phyloP scores from a whole-genome alignment of 2,797 vertebrate species.

The Odontamblyopus rebecca region DNA sequence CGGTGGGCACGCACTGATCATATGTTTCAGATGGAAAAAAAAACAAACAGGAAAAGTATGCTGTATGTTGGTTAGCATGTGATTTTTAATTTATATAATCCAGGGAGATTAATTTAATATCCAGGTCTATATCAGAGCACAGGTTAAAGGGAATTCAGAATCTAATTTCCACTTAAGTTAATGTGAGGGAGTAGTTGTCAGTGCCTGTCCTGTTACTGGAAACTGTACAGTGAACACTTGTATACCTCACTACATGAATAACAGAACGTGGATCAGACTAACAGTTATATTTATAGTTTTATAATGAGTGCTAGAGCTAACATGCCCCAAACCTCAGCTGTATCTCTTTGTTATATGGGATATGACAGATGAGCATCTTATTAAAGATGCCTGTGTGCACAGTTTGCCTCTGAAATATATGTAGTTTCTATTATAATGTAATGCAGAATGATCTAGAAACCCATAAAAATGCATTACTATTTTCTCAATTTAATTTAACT shows the following conservation, averaged over 20 bases:
- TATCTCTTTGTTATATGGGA: background rate
- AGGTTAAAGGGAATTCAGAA: background rate
- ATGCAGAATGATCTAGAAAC: background rate
- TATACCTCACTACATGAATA: background rate
- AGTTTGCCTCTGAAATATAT: background rate
- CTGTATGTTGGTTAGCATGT: background rate
- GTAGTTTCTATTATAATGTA: slow-evolving; percentile 7
- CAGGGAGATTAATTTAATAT: background rate
- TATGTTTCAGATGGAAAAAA: slow-evolving; percentile 34
- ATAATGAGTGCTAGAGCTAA: background rate
- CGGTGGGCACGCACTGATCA: slow-evolving; percentile 15
- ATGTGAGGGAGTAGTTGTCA: background rate
- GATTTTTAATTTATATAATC: background rate
- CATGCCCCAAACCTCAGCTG: background rate
- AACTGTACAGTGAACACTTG: background rate
- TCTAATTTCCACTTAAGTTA: background rate
- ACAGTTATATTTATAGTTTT: background rate
- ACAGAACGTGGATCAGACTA: background rate
- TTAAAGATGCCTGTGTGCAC: background rate
- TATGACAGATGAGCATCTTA: background rate
- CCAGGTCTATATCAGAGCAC: background rate
- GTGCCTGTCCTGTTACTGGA: background rate
- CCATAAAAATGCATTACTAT: slow-evolving; percentile 7
- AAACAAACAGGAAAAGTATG: too few species aligned
- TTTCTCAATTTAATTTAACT: slow-evolving; percentile 23